phyloP scores from a whole-genome alignment of 2,113 vertebrate species.

The Oceanites oceanicus region DNA sequence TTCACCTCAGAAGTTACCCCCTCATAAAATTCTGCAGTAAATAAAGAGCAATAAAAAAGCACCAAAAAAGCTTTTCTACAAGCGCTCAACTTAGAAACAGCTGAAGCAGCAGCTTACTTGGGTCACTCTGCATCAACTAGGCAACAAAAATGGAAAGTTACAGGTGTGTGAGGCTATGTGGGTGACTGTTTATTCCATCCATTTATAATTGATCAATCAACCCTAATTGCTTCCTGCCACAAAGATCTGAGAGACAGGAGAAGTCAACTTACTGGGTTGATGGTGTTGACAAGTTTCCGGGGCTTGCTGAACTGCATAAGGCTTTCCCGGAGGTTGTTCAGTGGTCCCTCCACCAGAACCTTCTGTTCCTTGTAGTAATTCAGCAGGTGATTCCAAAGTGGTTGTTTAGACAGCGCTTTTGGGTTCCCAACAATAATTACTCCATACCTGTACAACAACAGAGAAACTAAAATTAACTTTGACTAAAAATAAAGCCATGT shows the following conservation, averaged over 20 bases:
- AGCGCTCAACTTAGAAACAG: accelerated
- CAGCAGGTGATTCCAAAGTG: conserved; percentile 96
- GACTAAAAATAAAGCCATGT: neutral
- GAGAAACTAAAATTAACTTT: accelerated
- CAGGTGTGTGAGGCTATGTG: neutral
- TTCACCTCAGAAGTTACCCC: neutral
- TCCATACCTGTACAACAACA: conserved; percentile 79
- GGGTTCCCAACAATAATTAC: conserved; percentile 99
- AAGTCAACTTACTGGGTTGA: conserved; percentile 88
- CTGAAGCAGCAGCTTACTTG: neutral
- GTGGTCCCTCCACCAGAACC: conserved; percentile 94
- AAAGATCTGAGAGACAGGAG: neutral
- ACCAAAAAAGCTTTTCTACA: neutral
- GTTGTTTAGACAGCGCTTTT: conserved; percentile 96
- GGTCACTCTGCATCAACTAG: neutral
- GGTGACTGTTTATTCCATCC: neutral
- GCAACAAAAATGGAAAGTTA: neutral
- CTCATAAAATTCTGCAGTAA: neutral
- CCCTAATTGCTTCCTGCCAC: neutral
- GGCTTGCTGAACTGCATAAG: conserved; percentile 99
- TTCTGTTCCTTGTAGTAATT: conserved; percentile 99
- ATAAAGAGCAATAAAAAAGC: neutral
- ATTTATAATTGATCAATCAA: neutral
- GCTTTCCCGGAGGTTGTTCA: conserved; percentile 98
- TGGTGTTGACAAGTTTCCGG: conserved; percentile 95